Evolutionary conservation across 2,888 invertebrate species (phyloP), one percentile per base, ranked within the genome.

Genomic region (Tachina lurida): DNA sequence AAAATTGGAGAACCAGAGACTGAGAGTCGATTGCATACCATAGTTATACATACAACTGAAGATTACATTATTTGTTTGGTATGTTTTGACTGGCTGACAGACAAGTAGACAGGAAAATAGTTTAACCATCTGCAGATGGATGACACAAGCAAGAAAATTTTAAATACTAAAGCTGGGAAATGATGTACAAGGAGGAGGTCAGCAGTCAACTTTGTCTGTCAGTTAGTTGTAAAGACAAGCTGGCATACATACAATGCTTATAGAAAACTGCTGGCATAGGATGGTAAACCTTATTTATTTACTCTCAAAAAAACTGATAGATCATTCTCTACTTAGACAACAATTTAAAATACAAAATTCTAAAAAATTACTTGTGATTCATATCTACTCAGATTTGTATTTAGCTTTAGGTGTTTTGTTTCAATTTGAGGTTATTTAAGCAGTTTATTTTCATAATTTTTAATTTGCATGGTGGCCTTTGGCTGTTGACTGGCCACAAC

Each of bases 111-210:
- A 83, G 86, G 65, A 71, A 86, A 86, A 86, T 86, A 79, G 86
- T 86, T 83, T 76, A 75, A 62, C 75, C 54, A 78, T 75, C 58
- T 41, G 74, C 58, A 92, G 92, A 79, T 71, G 31, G 60, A 39
- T 31, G 7, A 31, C 2, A 31, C 31, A 63, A 45, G n/a, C 10
- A 52, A 52, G 12, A 5, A 62, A 41, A 41, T 5, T 49, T 7
- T n/a, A 19, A 19, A n/a, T 54, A 12, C 12, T 67, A 49, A 49
- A 80, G 31, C 31, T 74, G 39, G 73, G 45, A 74, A 81, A 60
- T 81, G 67, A 74, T 74, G 45, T 67, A 22, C 10, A 60, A 68
- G 52, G 67, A 77, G 65, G 82, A 73, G 76, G 65, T 73, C 71
- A 83, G 52, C 58, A 73, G 49, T 83, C 60, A 76, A 71, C 71